Conservation (phyloP, 2,888 invertebrate genomes). For the Caenorhabditis afra region DNA sequence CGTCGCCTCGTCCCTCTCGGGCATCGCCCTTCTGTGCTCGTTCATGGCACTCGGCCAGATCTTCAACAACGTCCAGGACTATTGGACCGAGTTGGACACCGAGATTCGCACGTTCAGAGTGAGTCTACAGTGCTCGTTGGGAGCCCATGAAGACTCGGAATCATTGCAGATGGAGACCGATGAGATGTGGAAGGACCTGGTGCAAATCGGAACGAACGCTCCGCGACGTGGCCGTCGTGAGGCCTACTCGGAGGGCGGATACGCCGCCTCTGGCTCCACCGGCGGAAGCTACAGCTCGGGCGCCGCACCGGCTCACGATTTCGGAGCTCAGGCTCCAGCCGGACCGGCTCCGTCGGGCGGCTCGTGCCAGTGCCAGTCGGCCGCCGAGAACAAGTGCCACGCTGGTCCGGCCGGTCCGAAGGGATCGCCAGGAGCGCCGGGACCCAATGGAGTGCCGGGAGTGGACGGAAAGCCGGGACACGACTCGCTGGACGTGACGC, state of each 20-base stretch:
- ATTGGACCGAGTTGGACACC: slow-evolving; percentile 68
- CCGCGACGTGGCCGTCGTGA: slow-evolving; percentile 58
- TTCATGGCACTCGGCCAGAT: slow-evolving; percentile 67
- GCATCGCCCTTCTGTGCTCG: slow-evolving; percentile 66
- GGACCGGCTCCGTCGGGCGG: slow-evolving; percentile 64
- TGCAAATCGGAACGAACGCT: slow-evolving; percentile 59
- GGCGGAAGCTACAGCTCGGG: slow-evolving; percentile 21
- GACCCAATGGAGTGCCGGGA: slow-evolving; percentile 68
- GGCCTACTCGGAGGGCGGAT: slow-evolving; percentile 54
- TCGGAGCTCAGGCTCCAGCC: slow-evolving; percentile 66
- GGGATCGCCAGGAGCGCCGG: slow-evolving; percentile 67
- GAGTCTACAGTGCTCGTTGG: no score
- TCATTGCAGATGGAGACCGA: slow-evolving; percentile 69
- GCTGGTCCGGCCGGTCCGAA: slow-evolving; percentile 76
- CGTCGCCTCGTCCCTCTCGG: slow-evolving; percentile 66
- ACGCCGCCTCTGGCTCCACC: slow-evolving; percentile 35
- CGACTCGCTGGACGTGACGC: slow-evolving; percentile 72
- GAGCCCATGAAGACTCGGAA: neutral
- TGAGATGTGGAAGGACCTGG: slow-evolving; percentile 77
- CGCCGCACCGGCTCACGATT: slow-evolving; percentile 63
- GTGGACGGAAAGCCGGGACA: slow-evolving; percentile 66
- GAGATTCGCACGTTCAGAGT: slow-evolving; percentile 67
- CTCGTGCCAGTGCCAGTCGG: slow-evolving; percentile 61
- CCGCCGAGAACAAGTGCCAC: slow-evolving; percentile 77
- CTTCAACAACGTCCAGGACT: slow-evolving; percentile 67